These are phyloP conservation scores for Protophormia terraenovae DNA, from an alignment of 2,888 invertebrate genomes.

Conservation along the genomic window DNA sequence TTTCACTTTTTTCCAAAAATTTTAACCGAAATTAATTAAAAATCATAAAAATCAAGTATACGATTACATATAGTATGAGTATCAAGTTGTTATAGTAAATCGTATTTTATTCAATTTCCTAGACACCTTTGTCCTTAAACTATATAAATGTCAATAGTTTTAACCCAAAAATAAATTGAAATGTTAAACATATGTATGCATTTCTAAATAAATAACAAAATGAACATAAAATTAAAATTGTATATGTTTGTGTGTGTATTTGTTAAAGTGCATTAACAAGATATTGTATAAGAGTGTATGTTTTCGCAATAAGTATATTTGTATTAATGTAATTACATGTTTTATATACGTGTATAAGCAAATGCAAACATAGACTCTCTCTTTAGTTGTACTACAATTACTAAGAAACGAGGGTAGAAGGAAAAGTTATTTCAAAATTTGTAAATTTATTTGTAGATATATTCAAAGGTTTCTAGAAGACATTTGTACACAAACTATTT, in stretches of 20 bases:
- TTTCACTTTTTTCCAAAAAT: too few species aligned
- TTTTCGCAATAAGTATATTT: background rate
- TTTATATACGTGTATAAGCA: background rate
- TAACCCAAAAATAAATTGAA: slow-evolving; percentile 22
- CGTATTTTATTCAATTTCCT: background rate
- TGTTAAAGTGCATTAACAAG: background rate
- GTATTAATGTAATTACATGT: slow-evolving; percentile 16
- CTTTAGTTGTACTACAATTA: background rate
- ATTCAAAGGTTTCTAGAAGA: too few species aligned
- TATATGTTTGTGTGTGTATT: background rate
- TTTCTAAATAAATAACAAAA: slow-evolving; percentile 25
- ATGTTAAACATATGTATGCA: slow-evolving; percentile 4
- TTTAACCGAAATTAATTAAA: too few species aligned
- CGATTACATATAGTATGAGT: background rate
- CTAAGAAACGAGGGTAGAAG: background rate
- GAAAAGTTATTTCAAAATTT: background rate
- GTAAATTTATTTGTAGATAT: background rate
- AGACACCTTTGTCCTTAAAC: slow-evolving; percentile 19
- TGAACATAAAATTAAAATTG: slow-evolving; percentile 12
- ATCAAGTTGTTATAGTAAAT: too few species aligned
- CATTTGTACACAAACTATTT: too few species aligned
- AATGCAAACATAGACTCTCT: background rate
- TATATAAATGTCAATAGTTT: slow-evolving; percentile 25
- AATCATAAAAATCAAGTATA: too few species aligned
- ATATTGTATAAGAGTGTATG: background rate